These are phyloP conservation scores for Zoanthus sansibaricus DNA, from an alignment of 92 coral and sea anemone genomes.

Conservation along the genomic window DNA sequence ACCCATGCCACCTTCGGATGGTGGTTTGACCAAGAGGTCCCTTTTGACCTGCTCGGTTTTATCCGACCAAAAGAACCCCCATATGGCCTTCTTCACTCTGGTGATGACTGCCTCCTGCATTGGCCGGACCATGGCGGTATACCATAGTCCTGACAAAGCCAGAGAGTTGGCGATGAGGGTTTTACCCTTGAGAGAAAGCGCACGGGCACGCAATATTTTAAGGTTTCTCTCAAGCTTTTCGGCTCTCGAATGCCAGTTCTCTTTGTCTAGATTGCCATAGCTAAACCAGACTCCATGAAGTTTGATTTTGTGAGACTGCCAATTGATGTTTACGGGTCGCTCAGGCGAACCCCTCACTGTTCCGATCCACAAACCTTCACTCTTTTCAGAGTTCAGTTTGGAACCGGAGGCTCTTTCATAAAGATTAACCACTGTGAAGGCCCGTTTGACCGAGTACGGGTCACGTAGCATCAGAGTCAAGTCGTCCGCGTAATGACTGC, in stretches of 20 bases:
- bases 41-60: no score
- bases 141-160: neutral
- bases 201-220: neutral
- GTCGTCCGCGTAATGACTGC: no score
- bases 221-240: neutral
- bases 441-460: no score
- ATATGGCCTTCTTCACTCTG: no score
- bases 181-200: constrained; percentile 7
- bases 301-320: neutral
- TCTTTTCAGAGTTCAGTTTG: neutral
- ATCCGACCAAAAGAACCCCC: no score
- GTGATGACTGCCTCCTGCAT: no score
- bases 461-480: no score
- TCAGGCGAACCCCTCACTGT: neutral
- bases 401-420: no score
- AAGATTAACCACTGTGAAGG: no score
- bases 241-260: neutral
- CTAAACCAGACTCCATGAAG: neutral
- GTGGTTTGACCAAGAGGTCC: no score
- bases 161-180: neutral
- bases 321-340: neutral
- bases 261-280: neutral
- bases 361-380: constrained; percentile 1
- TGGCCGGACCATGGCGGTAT: no score
- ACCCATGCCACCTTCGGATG: no score